Evolutionary conservation across 1,140 invertebrate species (phyloP).

Genomic region (Polyergus mexicanus): DNA sequence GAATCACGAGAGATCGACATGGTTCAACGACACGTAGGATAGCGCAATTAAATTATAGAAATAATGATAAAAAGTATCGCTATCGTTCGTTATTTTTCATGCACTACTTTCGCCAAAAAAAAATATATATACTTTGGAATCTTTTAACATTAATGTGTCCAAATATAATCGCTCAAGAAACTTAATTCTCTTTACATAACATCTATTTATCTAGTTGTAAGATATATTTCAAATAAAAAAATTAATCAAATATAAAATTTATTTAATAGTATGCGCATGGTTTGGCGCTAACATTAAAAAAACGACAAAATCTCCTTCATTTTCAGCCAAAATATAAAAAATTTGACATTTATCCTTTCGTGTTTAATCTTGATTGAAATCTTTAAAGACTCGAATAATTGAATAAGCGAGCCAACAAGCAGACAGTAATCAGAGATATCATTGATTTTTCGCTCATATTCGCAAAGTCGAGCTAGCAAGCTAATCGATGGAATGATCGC

Average conservation of each 20-base stretch:
- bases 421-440: constrained; percentile 50
- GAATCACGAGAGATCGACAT: constrained; percentile 36
- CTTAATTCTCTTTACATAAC: too few relatives aligned
- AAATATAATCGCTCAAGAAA: neutral
- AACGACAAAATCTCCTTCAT: neutral
- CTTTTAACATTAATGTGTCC: neutral
- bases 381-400: constrained; percentile 2
- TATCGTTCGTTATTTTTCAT: neutral
- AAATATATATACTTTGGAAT: neutral
- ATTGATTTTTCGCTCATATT: constrained; percentile 64
- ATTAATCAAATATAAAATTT: too few relatives aligned
- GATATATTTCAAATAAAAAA: too few relatives aligned
- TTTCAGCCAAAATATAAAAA: neutral
- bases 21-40: constrained; percentile 51
- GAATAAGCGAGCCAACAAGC: neutral
- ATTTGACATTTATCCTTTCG: constrained; percentile 1
- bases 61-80: constrained; percentile 48
- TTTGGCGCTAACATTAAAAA: too few relatives aligned
- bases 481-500: constrained; percentile 31
- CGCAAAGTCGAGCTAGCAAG: constrained; percentile 28
- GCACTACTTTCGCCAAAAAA: neutral
- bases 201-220: too few relatives aligned
- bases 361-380: constrained; percentile 40
- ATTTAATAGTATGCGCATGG: too few relatives aligned
- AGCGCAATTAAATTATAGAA: constrained; percentile 43